Evolutionary conservation across 2,113 vertebrate species (phyloP).

Genomic region (Gallinago jamesoni): DNA sequence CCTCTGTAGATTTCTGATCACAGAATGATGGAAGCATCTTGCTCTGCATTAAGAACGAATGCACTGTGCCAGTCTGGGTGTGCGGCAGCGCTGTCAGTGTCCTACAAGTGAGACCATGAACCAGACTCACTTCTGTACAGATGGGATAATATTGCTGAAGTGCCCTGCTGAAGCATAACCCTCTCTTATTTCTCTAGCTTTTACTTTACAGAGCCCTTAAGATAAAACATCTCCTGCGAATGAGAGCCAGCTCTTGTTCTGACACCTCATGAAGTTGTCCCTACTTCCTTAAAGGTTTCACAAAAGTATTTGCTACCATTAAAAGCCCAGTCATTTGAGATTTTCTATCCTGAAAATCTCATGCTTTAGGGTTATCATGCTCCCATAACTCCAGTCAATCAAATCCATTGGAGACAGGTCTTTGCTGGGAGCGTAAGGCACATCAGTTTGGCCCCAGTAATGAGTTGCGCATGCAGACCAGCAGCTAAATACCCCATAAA

Average conservation of each 20-base stretch:
- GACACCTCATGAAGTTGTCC: slow-evolving; percentile 32
- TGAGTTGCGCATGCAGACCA: neutral
- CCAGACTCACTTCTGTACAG: neutral
- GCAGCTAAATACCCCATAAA: neutral
- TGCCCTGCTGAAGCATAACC: neutral
- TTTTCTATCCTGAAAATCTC: neutral
- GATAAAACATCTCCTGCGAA: neutral
- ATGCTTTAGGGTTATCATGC: neutral
- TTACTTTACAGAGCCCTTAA: neutral
- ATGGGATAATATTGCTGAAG: neutral
- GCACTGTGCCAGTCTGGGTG: neutral
- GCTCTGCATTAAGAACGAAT: neutral
- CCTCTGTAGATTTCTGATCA: neutral
- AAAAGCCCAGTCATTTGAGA: neutral
- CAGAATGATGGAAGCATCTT: neutral
- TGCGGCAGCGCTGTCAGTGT: neutral
- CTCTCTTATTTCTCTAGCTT: neutral
- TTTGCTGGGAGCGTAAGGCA: neutral
- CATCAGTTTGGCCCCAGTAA: neutral
- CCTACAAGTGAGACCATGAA: neutral
- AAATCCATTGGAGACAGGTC: neutral
- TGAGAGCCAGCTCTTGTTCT: neutral
- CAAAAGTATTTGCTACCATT: neutral
- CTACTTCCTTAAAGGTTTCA: neutral
- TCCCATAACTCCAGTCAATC: neutral